Conservation (phyloP, 2,888 invertebrate species). For the Drosophila phalerata region DNA sequence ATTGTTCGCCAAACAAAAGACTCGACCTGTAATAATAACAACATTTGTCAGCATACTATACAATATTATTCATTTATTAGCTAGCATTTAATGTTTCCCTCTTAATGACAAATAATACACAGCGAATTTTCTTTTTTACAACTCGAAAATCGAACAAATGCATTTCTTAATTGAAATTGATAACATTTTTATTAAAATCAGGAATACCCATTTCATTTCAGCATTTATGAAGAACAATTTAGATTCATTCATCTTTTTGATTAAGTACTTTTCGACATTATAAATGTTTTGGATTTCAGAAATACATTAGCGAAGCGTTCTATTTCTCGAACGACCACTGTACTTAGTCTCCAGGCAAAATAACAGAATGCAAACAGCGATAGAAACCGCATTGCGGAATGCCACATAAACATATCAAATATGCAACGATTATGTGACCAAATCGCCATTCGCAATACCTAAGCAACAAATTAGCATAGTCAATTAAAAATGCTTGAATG, state of each 20-base stretch:
- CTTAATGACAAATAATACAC: not conserved
- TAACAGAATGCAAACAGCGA: conserved; percentile 12
- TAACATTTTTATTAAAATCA: not conserved
- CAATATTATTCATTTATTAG: conserved; percentile 55
- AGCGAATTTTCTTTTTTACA: not conserved
- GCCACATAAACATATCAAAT: conserved; percentile 62
- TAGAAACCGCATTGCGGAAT: conserved; percentile 36
- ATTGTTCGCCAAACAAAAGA: conserved; percentile 68
- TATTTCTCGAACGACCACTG: not conserved
- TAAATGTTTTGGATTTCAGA: not conserved
- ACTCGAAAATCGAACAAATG: not conserved
- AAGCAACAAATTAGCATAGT: conserved; percentile 72
- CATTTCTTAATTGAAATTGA: not conserved
- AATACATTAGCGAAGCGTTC: not conserved
- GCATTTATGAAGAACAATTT: too few relatives aligned
- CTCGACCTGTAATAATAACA: conserved; percentile 43
- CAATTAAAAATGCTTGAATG: conserved; percentile 81
- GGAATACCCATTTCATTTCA: not conserved
- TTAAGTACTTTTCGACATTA: not conserved
- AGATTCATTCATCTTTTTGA: not conserved
- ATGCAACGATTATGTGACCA: conserved; percentile 46
- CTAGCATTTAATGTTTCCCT: not conserved
- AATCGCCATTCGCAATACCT: conserved; percentile 24
- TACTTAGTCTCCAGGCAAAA: conserved; percentile 6
- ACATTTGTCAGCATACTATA: conserved; percentile 39